Evolutionary conservation across 2,113 vertebrate genomes (phyloP), one percentile per base, ranked within the genome.

Genomic region (Vulpes lagopus): DNA sequence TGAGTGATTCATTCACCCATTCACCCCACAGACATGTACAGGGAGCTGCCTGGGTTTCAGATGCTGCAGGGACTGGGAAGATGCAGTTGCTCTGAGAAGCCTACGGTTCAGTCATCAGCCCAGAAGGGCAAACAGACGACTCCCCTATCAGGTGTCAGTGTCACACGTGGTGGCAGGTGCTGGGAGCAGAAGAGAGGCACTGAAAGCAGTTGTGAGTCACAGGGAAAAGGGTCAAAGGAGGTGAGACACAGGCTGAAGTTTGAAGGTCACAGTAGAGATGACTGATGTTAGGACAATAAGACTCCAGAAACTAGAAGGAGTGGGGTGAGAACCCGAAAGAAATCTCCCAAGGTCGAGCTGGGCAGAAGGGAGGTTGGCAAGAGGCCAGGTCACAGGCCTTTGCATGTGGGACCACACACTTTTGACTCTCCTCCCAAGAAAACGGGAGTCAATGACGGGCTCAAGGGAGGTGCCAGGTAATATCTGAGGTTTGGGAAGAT

Each of bases 361-460:
- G 32, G 25, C 16, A 5, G 64, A 67, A 74, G 57, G 23, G 62
- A 92, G 79, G 64, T 80, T 83, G 62, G 14, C 7, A 32, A 53
- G 43, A n/a, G 15, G 51, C 55, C n/a, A 8, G 0, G 8, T 25
- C 12, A 4, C 7, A 5, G 43, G 32, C 30, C 25, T n/a, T 20
- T 0, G 0, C 0, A 27, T 11, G 10, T 0, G 0, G 12, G 32
- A 11, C n/a, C 55, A 12, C 27, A 23, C 15, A 35, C 38, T 76
- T 74, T 35, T 0, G 9, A 60, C 57, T 17, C 55, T 22, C 11
- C 53, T 60, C 23, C 30, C 15, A 55, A 14, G 5, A 16, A 16
- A 19, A 15, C 2, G 0, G 89, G 15, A 4, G 22, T 27, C 51
- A 1, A 7, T 1, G 12, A 30, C 2, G 38, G 23, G 7, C 64